Conservation (phyloP, 2,113 vertebrate species). For the Tenebrosternarchus preto region DNA sequence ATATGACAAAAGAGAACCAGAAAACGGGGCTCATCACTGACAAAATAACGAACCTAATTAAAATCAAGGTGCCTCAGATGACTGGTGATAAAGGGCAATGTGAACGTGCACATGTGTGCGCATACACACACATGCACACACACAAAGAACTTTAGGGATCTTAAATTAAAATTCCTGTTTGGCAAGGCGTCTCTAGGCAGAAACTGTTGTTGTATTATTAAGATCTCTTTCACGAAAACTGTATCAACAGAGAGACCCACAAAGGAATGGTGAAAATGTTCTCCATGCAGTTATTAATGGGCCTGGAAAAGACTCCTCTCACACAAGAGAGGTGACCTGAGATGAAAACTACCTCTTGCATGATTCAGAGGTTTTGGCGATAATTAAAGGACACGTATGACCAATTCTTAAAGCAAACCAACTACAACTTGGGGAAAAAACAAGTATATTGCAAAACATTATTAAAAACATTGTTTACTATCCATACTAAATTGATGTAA, state of each 20-base stretch:
- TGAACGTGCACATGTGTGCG: background rate
- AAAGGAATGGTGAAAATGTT: conserved; percentile 14
- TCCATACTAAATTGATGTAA: too few relatives aligned
- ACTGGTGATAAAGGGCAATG: background rate
- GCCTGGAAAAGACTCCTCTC: conserved; percentile 28
- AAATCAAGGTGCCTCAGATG: conserved; percentile 31
- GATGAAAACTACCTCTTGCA: background rate
- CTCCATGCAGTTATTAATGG: conserved; percentile 22
- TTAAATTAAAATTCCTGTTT: conserved; percentile 47
- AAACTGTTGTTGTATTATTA: conserved; percentile 54
- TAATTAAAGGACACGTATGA: background rate
- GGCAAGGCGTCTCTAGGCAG: conserved; percentile 45
- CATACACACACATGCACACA: background rate
- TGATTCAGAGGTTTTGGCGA: background rate
- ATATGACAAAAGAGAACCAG: conserved; percentile 5
- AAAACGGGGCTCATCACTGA: conserved; percentile 11
- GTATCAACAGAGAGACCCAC: conserved; percentile 37
- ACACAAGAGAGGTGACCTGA: conserved; percentile 13
- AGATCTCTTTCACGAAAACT: conserved; percentile 53
- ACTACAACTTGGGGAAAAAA: too few relatives aligned
- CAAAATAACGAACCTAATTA: conserved; percentile 50
- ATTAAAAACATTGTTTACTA: too few relatives aligned
- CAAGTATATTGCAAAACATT: too few relatives aligned
- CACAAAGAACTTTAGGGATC: conserved; percentile 42
- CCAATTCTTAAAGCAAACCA: background rate